These are phyloP conservation scores for Leptinotarsa tumamoca DNA, from an alignment of 2,888 invertebrate species.

Conservation along the genomic window DNA sequence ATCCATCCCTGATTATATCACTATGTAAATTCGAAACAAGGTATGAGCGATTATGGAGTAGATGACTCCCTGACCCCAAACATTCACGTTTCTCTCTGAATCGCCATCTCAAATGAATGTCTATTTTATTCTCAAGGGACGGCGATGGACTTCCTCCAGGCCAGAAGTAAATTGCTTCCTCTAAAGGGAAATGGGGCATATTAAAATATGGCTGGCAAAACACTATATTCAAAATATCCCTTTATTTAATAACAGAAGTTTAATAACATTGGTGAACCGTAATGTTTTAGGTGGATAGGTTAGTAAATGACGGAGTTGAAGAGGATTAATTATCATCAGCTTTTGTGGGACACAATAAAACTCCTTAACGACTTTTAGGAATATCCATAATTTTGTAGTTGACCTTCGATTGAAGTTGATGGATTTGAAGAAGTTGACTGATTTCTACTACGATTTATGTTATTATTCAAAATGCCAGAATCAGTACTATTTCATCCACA, in stretches of 20 bases:
- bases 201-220: slow-evolving; percentile 32
- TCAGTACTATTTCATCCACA: no score
- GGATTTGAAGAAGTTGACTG: no score
- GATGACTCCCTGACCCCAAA: slow-evolving; percentile 18
- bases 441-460: no score
- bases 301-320: not conserved
- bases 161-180: slow-evolving; percentile 27
- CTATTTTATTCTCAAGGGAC: slow-evolving; percentile 1
- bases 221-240: slow-evolving; percentile 33
- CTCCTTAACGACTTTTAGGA: not conserved
- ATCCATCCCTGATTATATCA: not conserved
- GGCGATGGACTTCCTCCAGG: slow-evolving; percentile 9
- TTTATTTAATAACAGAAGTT: slow-evolving; percentile 36
- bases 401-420: no score
- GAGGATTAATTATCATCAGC: not conserved
- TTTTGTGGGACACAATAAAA: not conserved
- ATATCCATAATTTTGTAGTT: no score
- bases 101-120: slow-evolving; percentile 15
- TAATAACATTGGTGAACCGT: slow-evolving; percentile 25
- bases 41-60: slow-evolving; percentile 24
- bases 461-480: no score
- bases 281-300: slow-evolving; percentile 12
- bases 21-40: slow-evolving; percentile 13
- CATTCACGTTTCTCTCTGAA: slow-evolving; percentile 9
- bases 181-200: slow-evolving; percentile 32